Base-by-base conservation (phyloP, 2,113 vertebrate genomes). In the Sinocyclocheilus grahami region DNA sequence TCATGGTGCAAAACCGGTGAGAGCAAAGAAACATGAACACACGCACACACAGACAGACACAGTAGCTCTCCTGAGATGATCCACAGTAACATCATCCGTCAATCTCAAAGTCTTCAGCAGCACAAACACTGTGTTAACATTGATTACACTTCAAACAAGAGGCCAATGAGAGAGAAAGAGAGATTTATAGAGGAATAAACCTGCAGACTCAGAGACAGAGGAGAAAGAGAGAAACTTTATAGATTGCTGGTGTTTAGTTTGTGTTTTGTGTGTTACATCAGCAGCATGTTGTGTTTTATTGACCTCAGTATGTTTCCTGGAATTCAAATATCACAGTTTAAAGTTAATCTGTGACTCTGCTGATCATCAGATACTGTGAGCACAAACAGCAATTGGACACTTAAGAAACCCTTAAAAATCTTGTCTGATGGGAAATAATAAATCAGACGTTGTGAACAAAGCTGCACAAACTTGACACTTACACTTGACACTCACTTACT, bases 1-100 rank as follows among this genome's bases (percentile, higher is more conserved):
- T 98, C 91, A 98, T 99, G 97, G 96, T 97, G 42, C 98, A 99
- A 93, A 99, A 99, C 96, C 98, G 97, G 98, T 99, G 87, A 91
- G 62, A 0, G 7, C n/a, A 55, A 22, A 81, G 16, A 63, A n/a
- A 78, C 22, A 33, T 27, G 72, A 12, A 33, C 14, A 91, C 27
- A 11, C 9, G 10, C 42, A 39, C 30, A 33, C 30, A 84, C 83
- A 24, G 46, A 75, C 84, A 82, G 22, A 78, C 39, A 63, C 39
- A 69, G 42, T 8, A 16, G 30, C 1, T 7, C 3, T 71, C 67
- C 30, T 20, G 67, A 71, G 30, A 37, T 1, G 16, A 37, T 20
- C 46, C 27, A 14, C 62, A 58, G 11, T 65, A n/a, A 81, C 33
- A 24, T n/a, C 33, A 11, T 12, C 11, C 18, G 1, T 42, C 27